A percentile compares a stretch with the other conserved stretches of the same genome.
These are phyloP conservation scores for Invenusta paracnida DNA, from an alignment of 2,888 invertebrate genomes.

Conservation along the genomic window DNA sequence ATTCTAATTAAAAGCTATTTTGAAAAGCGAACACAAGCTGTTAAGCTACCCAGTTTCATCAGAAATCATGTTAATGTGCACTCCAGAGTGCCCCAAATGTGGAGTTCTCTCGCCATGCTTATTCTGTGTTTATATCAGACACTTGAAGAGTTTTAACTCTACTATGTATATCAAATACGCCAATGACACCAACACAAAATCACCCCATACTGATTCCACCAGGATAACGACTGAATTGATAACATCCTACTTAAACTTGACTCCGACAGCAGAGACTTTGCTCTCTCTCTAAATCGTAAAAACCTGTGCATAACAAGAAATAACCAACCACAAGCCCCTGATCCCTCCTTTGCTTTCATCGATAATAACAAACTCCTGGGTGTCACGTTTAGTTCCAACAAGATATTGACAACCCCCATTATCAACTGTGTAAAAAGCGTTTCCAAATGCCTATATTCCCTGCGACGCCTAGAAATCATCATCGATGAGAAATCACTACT, in stretches of 20 bases:
- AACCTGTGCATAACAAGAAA: not conserved
- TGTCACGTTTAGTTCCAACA: not conserved
- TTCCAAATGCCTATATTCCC: not conserved
- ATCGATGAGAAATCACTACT: not conserved
- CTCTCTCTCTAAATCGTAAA: not conserved
- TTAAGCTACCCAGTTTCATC: not conserved
- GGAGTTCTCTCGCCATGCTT: not conserved
- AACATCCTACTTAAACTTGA: not conserved
- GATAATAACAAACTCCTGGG: not conserved
- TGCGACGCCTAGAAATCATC: not conserved
- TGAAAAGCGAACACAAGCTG: not conserved
- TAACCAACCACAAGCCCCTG: not conserved
- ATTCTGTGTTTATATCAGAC: not conserved
- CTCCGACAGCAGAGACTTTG: not conserved
- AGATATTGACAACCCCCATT: not conserved
- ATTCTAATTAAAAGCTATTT: not conserved
- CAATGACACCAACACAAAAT: not conserved
- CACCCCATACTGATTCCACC: not conserved
- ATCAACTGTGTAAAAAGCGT: not conserved
- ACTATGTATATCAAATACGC: not conserved
- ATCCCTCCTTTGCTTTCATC: too few species aligned
- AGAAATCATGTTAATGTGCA: not conserved
- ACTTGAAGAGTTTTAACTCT: not conserved
- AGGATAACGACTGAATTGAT: not conserved
- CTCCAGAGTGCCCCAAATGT: not conserved